Evolutionary conservation across 2,797 vertebrate genomes (phyloP), one percentile per base, ranked within the genome.

Genomic region (Platalea minor): DNA sequence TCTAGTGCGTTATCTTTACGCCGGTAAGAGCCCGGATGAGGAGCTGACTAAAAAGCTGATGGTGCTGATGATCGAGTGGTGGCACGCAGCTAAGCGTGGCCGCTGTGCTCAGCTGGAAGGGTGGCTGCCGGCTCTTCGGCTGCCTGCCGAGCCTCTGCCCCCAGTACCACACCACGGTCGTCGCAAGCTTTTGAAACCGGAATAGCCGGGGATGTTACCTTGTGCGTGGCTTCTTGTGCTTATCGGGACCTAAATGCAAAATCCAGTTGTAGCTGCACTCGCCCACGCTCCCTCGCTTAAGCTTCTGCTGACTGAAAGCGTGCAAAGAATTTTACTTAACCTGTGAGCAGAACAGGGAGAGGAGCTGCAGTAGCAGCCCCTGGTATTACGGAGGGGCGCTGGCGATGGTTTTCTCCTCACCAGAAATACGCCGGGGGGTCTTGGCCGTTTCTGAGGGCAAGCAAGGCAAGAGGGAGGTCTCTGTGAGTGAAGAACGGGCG

Each of bases 191-290:
- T 17, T 19, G 29, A 20, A 35, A n/a, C 31, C 45, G 8, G 45
- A 48, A 28, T 6, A 77, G 45, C 28, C 35, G 11, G 35, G n/a
- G 78, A 26, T 15, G 67, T 41, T n/a, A n/a, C 13, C 39, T 2
- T 14, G 33, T 6, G 25, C 2, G 0, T 19, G 39, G 46, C n/a
- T 53, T 7, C 41, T 26, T 4, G 0, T 48, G 35, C 50, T 51
- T 35, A 18, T 2, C 4, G 1, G 64, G 31, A 43, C 39, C 13
- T 35, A 35, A 57, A 28, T 3, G 20, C 45, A 51, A 46, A 37
- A 33, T 8, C 33, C 17, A 10, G 11, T 5, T 18, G 46, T 15
- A 51, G 65, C 41, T 51, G 82, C 3, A 1, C 31, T 67, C 2
- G 2, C 6, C 48, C 31, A 0, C 2, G 15, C 54, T 41, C 31